These are phyloP conservation scores for Austrolebias charrua DNA, from an alignment of 2,797 vertebrate species.

Conservation along the genomic window DNA sequence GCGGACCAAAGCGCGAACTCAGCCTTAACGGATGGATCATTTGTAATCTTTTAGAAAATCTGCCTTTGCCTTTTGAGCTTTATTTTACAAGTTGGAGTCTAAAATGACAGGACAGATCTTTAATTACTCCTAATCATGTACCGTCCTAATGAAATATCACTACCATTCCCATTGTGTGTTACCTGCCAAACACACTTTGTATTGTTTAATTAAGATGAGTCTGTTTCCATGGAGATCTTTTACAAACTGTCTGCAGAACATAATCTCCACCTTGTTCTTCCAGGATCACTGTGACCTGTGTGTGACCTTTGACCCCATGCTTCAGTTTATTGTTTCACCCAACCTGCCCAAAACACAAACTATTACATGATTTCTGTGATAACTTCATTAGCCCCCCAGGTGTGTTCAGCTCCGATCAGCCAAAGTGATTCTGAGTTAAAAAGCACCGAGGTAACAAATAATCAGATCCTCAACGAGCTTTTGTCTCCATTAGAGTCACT, in stretches of 20 bases:
- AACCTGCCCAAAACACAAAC: conserved; percentile 7
- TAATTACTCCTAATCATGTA: conserved; percentile 44
- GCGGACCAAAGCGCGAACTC: no score
- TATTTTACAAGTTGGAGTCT: conserved; percentile 22
- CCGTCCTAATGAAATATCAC: conserved; percentile 37
- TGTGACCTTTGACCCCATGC: conserved; percentile 5
- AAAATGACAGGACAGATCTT: conserved; percentile 10
- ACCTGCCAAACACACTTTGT: conserved; percentile 26
- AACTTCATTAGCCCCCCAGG: conserved; percentile 36
- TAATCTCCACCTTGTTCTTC: conserved; percentile 19
- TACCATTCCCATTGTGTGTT: conserved; percentile 33
- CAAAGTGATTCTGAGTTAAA: conserved; percentile 30
- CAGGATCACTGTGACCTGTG: conserved; percentile 1
- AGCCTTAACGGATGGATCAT: no score
- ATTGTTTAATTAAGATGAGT: conserved; percentile 34
- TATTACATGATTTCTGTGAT: background rate
- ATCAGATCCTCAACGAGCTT: conserved; percentile 54
- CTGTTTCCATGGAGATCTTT: conserved; percentile 37
- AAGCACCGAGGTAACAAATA: conserved; percentile 46
- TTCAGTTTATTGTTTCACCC: background rate
- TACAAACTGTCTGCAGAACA: conserved; percentile 19
- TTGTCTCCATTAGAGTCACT: conserved; percentile 46
- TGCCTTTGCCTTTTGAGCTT: conserved; percentile 19
- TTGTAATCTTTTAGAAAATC: background rate
- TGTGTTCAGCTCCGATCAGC: background rate